Base-by-base conservation (phyloP, 2,797 vertebrate genomes). In the Glyptemys insculpta region DNA sequence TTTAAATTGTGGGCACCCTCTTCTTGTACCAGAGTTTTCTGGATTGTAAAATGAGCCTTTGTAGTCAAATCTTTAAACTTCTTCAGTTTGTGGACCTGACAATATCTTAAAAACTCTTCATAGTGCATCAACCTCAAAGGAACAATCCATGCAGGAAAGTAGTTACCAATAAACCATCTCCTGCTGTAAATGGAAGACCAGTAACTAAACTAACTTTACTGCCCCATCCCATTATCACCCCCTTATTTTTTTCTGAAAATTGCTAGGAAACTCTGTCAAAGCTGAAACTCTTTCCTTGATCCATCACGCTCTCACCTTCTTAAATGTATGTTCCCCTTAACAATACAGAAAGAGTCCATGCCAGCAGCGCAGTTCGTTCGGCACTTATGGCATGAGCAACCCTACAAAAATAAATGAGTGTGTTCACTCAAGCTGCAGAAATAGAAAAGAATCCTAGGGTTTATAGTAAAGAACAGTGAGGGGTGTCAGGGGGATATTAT, bases 31-130 rank as follows among this genome's bases (percentile, higher is more conserved):
- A 79, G 41, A 47, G n/a, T 72, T 37, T 80, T 65, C 41, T n/a
- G 52, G 68, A 49, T 87, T 27, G 57, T 91, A 44, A 23, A 90
- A 81, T 49, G 29, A 12, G 47, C 16, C 79, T 81, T 50, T 25
- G 44, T 16, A 23, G 62, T 81, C 50, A 23, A 78, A 79, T 74
- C 80, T 90, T 92, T 92, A 29, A 90, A 27, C n/a, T 85, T 91
- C 72, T 83, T 90, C 68, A 87, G 92, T 83, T 81, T 79, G 93
- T 94, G 29, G 53, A 54, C 2, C 53, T 81, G 79, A n/a, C 54
- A 23, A 14, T 34, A 53, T 27, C n/a, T 54, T 21, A 10, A 50
- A 80, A 37, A 93, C 85, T 84, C 84, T 91, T 72, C 80, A 27
- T 57, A 89, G 85, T 81, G 57, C 52, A 76, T 86, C 79, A 79